Percentiles rank a stretch among this genome's conserved stretches.
Conservation (phyloP, 1,140 invertebrate species). For the Drosophila lacteicornis region DNA sequence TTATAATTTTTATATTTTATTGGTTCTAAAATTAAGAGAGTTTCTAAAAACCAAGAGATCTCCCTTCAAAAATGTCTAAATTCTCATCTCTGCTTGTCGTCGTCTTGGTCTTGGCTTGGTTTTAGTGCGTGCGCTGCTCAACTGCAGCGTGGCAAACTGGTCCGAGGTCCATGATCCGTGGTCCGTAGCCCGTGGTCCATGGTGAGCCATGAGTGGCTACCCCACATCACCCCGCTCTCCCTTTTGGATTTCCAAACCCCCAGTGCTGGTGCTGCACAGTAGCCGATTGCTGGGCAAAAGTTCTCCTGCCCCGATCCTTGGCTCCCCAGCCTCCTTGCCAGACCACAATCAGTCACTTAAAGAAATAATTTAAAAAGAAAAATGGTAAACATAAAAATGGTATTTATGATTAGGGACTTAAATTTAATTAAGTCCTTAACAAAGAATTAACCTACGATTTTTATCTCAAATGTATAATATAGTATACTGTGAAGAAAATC, state of each 20-base stretch:
- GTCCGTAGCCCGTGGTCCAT: conserved; percentile 28
- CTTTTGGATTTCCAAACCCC: background rate
- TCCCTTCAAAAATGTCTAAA: background rate
- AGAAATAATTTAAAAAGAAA: background rate
- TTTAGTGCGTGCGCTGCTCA: conserved; percentile 76
- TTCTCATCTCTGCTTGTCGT: conserved; percentile 2
- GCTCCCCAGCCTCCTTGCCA: conserved; percentile 38
- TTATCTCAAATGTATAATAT: background rate
- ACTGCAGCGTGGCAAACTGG: conserved; percentile 77
- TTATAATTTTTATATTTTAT: background rate
- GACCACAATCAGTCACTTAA: conserved; percentile 36
- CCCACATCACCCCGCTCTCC: background rate
- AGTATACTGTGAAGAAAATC: background rate
- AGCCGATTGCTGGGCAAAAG: conserved; percentile 58
- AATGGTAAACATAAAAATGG: too few relatives aligned
- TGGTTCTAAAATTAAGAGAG: background rate
- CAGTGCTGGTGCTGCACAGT: conserved; percentile 39
- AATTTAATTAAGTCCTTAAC: background rate
- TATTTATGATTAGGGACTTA: background rate
- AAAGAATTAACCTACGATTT: background rate
- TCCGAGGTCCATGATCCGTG: conserved; percentile 41
- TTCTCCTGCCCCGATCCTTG: conserved; percentile 9
- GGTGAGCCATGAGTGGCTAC: conserved; percentile 8
- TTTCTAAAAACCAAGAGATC: accelerated
- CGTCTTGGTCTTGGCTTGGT: conserved; percentile 47